Evolutionary conservation across 2,797 vertebrate genomes (phyloP).

Genomic region (Coregonus suidteri): DNA sequence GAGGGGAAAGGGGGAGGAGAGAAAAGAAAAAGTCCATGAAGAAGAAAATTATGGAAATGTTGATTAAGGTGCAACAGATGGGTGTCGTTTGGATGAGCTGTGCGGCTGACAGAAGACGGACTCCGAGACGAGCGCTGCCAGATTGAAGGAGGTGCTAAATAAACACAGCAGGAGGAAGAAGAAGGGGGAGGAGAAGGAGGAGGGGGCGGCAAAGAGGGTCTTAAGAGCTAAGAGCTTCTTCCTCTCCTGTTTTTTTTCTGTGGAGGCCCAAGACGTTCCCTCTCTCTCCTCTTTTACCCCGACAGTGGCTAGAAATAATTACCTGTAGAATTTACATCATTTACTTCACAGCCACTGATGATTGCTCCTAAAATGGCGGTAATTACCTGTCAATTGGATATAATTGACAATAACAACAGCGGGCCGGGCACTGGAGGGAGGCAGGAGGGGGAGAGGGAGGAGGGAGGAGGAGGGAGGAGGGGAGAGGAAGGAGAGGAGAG

Average conservation of each 20-base stretch:
- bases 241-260: slow-evolving; percentile 41
- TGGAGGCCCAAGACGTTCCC: slow-evolving; percentile 10
- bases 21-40: background rate
- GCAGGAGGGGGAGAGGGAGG: slow-evolving; percentile 1
- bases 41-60: slow-evolving; percentile 56
- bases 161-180: background rate
- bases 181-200: background rate
- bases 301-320: slow-evolving; percentile 62
- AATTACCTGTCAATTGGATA: slow-evolving; percentile 70
- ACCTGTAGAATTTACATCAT: slow-evolving; percentile 60
- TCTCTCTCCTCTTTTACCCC: slow-evolving; percentile 40
- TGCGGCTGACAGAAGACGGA: slow-evolving; percentile 52
- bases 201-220: background rate
- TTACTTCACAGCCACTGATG: slow-evolving; percentile 63
- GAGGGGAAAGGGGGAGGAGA: slow-evolving; percentile 15
- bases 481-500: too few relatives aligned
- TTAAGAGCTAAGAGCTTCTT: slow-evolving; percentile 43
- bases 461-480: slow-evolving; percentile 7
- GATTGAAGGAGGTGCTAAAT: background rate
- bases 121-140: slow-evolving; percentile 2
- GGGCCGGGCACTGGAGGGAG: slow-evolving; percentile 19
- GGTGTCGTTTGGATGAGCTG: slow-evolving; percentile 55
- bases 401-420: slow-evolving; percentile 65
- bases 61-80: slow-evolving; percentile 72
- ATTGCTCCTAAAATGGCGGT: slow-evolving; percentile 62